phyloP scores from a whole-genome alignment of 2,888 invertebrate genomes.

The Tetragonula carbonaria region DNA sequence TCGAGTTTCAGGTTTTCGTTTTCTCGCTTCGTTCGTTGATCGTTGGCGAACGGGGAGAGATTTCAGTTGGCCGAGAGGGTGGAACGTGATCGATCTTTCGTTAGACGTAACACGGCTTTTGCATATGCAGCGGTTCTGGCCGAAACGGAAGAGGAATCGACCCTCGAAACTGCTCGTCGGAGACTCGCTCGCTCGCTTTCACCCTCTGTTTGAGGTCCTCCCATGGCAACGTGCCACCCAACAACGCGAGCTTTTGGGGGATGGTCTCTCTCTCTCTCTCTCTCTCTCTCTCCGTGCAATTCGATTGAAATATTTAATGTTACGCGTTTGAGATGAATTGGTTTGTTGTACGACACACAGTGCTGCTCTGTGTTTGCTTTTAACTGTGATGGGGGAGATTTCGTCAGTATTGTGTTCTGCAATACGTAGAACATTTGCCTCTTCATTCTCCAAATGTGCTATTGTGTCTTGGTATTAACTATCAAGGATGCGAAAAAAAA shows the following conservation, averaged over 20 bases:
- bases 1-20: too few relatives aligned
- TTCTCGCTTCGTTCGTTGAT: constrained; percentile 4
- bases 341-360: neutral
- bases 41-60: neutral
- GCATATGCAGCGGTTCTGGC: constrained; percentile 28
- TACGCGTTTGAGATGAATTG: neutral
- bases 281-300: neutral
- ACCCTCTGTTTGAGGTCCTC: constrained; percentile 45
- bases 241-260: constrained; percentile 5
- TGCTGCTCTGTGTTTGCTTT: too few relatives aligned
- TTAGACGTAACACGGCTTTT: neutral
- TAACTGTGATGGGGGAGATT: too few relatives aligned
- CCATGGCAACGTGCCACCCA: constrained; percentile 64
- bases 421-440: too few relatives aligned
- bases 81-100: neutral
- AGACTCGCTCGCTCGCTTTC: constrained; percentile 8
- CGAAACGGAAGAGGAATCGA: constrained; percentile 6
- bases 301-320: constrained; percentile 12
- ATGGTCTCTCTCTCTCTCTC: neutral
- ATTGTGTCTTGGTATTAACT: too few relatives aligned
- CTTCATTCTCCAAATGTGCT: too few relatives aligned
- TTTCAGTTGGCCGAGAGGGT: neutral
- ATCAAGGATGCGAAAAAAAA: too few relatives aligned
- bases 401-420: too few relatives aligned
- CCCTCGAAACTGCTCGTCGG: constrained; percentile 44